A percentile compares a stretch with the other conserved stretches of the same genome.
phyloP scores from a whole-genome alignment of 2,888 invertebrate genomes.

The Tetheella fluctuosa region DNA sequence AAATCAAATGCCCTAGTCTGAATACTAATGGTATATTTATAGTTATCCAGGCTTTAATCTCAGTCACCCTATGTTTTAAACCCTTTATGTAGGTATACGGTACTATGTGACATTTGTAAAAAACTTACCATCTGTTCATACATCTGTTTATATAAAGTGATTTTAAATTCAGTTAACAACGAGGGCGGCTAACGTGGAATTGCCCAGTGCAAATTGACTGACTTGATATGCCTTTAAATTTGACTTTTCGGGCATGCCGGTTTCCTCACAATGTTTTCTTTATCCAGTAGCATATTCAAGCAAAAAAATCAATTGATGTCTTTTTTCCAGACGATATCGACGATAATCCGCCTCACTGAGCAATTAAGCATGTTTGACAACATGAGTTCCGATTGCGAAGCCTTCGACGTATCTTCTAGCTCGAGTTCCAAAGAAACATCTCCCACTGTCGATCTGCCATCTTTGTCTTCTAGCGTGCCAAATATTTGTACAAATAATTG shows the following conservation, averaged over 20 bases:
- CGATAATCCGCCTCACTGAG: slow-evolving; percentile 90
- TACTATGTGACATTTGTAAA: neutral
- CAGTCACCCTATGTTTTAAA: neutral
- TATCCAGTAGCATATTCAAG: neutral
- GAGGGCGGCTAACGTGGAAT: too few relatives aligned
- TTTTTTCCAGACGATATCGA: slow-evolving; percentile 84
- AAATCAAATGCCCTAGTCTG: neutral
- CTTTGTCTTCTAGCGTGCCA: slow-evolving; percentile 65
- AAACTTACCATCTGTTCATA: neutral
- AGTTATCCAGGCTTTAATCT: neutral
- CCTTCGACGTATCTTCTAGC: slow-evolving; percentile 84
- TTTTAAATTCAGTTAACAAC: too few relatives aligned
- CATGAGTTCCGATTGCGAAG: slow-evolving; percentile 88
- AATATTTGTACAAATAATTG: slow-evolving; percentile 53
- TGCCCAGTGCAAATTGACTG: neutral
- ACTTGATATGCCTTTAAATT: too few relatives aligned
- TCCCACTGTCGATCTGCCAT: slow-evolving; percentile 77
- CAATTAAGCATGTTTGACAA: slow-evolving; percentile 89
- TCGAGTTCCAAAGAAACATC: slow-evolving; percentile 86
- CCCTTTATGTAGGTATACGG: neutral
- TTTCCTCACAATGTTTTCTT: too few relatives aligned
- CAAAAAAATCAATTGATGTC: neutral
- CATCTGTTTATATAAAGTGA: neutral
- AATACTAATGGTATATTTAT: neutral
- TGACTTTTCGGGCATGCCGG: too few relatives aligned